These are phyloP conservation scores for Rhagophthalmus giganteus DNA, from an alignment of 2,888 invertebrate genomes.

Conservation along the genomic window DNA sequence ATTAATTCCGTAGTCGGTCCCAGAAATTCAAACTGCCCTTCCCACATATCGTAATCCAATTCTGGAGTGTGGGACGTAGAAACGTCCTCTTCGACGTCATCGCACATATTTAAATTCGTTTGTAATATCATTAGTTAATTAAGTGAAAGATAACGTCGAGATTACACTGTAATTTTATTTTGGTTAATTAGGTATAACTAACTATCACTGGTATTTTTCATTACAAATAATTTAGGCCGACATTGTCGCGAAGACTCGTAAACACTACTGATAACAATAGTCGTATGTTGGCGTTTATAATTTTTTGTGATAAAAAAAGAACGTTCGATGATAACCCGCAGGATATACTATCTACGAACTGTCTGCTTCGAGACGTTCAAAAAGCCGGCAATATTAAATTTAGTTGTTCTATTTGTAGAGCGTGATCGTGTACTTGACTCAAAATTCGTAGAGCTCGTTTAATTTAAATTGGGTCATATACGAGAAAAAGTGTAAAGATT, in stretches of 20 bases:
- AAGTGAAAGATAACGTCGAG: neutral
- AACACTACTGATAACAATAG: conserved; percentile 6
- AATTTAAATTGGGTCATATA: conserved; percentile 7
- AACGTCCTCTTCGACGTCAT: conserved; percentile 52
- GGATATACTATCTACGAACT: conserved; percentile 6
- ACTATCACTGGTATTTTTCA: no score
- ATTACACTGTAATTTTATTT: no score
- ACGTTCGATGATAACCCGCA: conserved; percentile 14
- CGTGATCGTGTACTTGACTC: conserved; percentile 21
- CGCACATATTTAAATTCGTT: conserved; percentile 56
- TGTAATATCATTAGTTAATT: conserved; percentile 15
- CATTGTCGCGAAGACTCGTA: neutral
- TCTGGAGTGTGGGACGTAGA: conserved; percentile 57
- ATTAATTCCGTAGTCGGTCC: conserved; percentile 56
- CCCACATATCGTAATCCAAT: conserved; percentile 86
- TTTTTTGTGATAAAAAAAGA: conserved; percentile 8
- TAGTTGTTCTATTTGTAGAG: conserved; percentile 22
- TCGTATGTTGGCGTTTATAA: conserved; percentile 10
- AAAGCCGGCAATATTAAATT: conserved; percentile 17
- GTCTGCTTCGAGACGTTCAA: conserved; percentile 1
- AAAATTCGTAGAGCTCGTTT: conserved; percentile 12
- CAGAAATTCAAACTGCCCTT: conserved; percentile 84
- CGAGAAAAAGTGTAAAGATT: no score
- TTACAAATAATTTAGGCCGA: neutral
- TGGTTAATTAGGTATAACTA: no score